A percentile compares a stretch with the other conserved stretches of the same genome.
These are phyloP conservation scores for Lamellibrachia luymesi DNA, from an alignment of 1,140 invertebrate genomes.

Conservation along the genomic window DNA sequence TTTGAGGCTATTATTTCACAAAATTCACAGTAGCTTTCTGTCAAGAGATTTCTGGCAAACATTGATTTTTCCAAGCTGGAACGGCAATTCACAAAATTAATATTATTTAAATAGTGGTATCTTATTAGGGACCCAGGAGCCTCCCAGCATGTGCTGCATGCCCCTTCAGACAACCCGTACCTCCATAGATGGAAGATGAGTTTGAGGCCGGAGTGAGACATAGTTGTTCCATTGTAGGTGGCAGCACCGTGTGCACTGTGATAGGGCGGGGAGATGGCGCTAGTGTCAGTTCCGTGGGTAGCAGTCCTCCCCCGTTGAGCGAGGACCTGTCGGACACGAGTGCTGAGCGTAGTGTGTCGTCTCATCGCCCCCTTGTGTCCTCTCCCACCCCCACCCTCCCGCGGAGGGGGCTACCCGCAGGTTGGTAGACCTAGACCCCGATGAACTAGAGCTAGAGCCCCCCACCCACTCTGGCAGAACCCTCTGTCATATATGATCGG, in stretches of 20 bases:
- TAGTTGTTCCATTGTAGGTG: neutral
- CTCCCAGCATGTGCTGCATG: neutral
- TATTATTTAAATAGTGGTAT: neutral
- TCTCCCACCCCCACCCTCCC: neutral
- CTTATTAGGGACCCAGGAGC: neutral
- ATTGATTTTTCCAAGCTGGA: no score
- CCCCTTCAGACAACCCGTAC: neutral
- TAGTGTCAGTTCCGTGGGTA: conserved; percentile 83
- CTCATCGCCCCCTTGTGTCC: neutral
- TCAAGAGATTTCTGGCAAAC: no score
- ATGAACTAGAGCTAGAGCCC: neutral
- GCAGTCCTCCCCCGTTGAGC: conserved; percentile 63
- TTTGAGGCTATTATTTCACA: no score
- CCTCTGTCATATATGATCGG: no score
- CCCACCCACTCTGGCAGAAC: neutral
- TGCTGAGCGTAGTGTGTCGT: conserved; percentile 16
- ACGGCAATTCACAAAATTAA: no score
- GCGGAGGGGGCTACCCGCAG: neutral
- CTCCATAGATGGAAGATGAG: neutral
- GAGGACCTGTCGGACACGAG: conserved; percentile 41
- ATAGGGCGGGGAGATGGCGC: conserved; percentile 63
- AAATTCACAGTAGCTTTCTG: no score
- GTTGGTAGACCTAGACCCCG: neutral
- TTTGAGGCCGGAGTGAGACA: neutral
- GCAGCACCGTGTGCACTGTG: neutral